These are phyloP conservation scores for Perdix hodgsoniae DNA, from an alignment of 2,797 vertebrate genomes.

Conservation along the genomic window DNA sequence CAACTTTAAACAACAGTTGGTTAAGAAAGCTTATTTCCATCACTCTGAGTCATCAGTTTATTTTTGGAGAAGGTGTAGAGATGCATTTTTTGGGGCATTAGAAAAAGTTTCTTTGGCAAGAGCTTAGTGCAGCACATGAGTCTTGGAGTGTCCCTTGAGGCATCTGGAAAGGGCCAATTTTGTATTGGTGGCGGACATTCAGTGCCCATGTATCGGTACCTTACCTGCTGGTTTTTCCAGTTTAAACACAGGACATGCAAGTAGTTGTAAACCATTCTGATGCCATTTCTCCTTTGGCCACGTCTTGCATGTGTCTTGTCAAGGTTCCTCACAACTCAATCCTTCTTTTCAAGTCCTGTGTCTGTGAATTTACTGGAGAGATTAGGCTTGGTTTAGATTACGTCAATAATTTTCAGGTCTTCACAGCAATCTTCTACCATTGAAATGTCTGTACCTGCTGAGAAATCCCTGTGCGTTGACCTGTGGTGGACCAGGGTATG, in stretches of 20 bases:
- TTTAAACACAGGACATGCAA: background rate
- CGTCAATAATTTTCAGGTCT: background rate
- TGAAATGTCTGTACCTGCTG: background rate
- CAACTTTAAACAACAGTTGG: background rate
- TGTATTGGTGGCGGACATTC: background rate
- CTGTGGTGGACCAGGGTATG: background rate
- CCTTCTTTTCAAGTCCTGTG: accelerated
- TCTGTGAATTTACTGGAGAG: background rate
- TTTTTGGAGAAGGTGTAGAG: background rate
- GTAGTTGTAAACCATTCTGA: background rate
- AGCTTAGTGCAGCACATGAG: background rate
- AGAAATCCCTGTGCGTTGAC: background rate
- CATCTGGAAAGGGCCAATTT: background rate
- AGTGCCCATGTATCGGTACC: background rate
- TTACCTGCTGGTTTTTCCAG: background rate
- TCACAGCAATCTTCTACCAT: background rate
- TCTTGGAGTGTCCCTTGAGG: background rate
- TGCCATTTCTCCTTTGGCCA: background rate
- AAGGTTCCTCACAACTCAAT: background rate
- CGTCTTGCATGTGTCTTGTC: accelerated
- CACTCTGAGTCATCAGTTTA: conserved; percentile 2
- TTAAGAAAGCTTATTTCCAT: conserved; percentile 2
- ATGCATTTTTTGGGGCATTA: conserved; percentile 13
- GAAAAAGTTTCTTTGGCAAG: background rate
- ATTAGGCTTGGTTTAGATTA: background rate